Evolutionary conservation across 2,113 vertebrate species (phyloP).

Genomic region (Cololabis saira): DNA sequence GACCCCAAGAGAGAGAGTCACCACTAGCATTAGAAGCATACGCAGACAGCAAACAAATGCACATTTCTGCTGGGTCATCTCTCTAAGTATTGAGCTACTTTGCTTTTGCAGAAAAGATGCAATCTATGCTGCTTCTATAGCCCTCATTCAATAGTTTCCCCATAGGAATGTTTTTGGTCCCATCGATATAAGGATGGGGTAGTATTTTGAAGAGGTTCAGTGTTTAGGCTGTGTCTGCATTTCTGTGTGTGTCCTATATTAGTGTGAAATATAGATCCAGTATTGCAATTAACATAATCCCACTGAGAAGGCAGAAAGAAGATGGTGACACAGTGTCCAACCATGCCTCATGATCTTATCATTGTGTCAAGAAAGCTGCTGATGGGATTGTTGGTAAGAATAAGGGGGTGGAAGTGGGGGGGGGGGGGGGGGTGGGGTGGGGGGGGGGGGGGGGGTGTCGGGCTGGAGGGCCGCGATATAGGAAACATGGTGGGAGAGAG

Average conservation of each 20-base stretch:
- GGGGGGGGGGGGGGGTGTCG: background rate
- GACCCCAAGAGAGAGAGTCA: conserved; percentile 32
- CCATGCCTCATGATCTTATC: conserved; percentile 59
- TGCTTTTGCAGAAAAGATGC: conserved; percentile 8
- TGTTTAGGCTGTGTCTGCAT: background rate
- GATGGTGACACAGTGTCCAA: conserved; percentile 24
- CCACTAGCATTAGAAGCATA: conserved; percentile 27
- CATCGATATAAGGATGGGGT: conserved; percentile 24
- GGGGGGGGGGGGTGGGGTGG: background rate
- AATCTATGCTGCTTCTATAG: conserved; percentile 23
- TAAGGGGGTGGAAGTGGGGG: background rate
- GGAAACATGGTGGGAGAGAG: background rate
- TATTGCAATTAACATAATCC: conserved; percentile 40
- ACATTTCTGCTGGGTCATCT: conserved; percentile 20
- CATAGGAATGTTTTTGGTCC: conserved; percentile 29
- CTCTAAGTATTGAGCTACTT: conserved; percentile 21
- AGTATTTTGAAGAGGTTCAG: conserved; percentile 27
- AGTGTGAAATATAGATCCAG: conserved; percentile 4
- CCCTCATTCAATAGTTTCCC: conserved; percentile 41
- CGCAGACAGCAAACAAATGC: conserved; percentile 18
- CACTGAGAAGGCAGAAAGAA: conserved; percentile 35
- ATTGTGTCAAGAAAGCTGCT: conserved; percentile 49
- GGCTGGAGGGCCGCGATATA: background rate
- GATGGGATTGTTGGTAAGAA: background rate
- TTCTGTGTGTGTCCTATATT: conserved; percentile 9